A percentile compares a stretch with the other conserved stretches of the same genome.
Evolutionary conservation across 2,797 vertebrate genomes (phyloP).

Genomic region (Catamblyrhynchus diadema): DNA sequence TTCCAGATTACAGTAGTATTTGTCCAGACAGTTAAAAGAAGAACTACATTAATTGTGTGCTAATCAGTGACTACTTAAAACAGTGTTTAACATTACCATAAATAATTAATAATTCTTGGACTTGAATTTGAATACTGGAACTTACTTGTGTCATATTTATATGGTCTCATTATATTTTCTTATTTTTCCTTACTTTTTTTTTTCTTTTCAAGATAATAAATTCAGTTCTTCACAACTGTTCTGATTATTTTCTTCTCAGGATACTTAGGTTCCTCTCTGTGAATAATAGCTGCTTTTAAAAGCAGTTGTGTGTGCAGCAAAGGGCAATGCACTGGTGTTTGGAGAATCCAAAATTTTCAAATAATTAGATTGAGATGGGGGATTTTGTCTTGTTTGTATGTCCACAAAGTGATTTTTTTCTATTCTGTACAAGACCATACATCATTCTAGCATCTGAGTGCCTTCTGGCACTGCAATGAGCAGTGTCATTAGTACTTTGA

Average conservation of each 20-base stretch:
- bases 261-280: not conserved
- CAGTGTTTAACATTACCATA: not conserved
- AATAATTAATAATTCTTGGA: not conserved
- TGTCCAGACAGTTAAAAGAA: not conserved
- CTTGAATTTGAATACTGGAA: not conserved
- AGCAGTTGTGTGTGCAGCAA: not conserved
- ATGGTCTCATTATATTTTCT: not conserved
- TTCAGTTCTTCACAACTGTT: not conserved
- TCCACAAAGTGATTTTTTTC: not conserved
- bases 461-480: not conserved
- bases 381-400: not conserved
- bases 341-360: not conserved
- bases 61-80: not conserved
- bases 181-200: not conserved
- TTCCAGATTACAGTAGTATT: not conserved
- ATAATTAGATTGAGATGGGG: not conserved
- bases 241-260: not conserved
- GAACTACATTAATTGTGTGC: not conserved
- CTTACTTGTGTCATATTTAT: fast-evolving
- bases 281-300: not conserved
- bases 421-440: not conserved
- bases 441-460: not conserved
- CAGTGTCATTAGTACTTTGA: not conserved
- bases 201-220: not conserved
- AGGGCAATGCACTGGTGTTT: not conserved